phyloP scores from a whole-genome alignment of 2,797 vertebrate species.

The Discoglossus pictus region DNA sequence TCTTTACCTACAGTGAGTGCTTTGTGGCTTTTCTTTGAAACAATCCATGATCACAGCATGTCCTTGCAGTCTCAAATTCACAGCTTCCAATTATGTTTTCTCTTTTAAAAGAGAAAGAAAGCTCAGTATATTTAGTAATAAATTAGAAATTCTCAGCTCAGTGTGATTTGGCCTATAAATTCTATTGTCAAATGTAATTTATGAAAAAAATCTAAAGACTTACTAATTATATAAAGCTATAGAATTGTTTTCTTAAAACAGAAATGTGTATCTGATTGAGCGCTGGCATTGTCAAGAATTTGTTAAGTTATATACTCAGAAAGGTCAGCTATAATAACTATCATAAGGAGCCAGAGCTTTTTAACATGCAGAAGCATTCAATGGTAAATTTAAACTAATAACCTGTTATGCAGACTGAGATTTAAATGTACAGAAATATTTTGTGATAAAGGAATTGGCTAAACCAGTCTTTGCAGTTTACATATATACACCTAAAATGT shows the following conservation, averaged over 20 bases:
- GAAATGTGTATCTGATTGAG: conserved; percentile 10
- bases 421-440: too few relatives aligned
- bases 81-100: background rate
- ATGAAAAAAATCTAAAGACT: conserved; percentile 7
- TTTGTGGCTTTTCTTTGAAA: conserved; percentile 42
- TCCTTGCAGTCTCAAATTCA: background rate
- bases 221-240: conserved; percentile 26
- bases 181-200: conserved; percentile 22
- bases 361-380: conserved; percentile 18
- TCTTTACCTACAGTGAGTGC: conserved; percentile 9
- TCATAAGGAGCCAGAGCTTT: conserved; percentile 11
- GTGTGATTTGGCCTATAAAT: conserved; percentile 21
- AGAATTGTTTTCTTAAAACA: conserved; percentile 12
- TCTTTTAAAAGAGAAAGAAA: conserved; percentile 14
- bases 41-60: conserved; percentile 28
- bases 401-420: background rate
- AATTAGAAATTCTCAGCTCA: background rate
- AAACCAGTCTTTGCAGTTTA: too few relatives aligned
- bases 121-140: background rate
- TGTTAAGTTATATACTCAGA: conserved; percentile 14
- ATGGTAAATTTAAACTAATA: conserved; percentile 5
- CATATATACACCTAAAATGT: too few relatives aligned
- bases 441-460: too few relatives aligned
- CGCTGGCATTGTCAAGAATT: conserved; percentile 10
- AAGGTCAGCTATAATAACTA: conserved; percentile 37